Percentiles rank a stretch among this genome's conserved stretches.
These are phyloP conservation scores for Nasonia longicornis DNA, from an alignment of 1,140 invertebrate species.

Conservation along the genomic window DNA sequence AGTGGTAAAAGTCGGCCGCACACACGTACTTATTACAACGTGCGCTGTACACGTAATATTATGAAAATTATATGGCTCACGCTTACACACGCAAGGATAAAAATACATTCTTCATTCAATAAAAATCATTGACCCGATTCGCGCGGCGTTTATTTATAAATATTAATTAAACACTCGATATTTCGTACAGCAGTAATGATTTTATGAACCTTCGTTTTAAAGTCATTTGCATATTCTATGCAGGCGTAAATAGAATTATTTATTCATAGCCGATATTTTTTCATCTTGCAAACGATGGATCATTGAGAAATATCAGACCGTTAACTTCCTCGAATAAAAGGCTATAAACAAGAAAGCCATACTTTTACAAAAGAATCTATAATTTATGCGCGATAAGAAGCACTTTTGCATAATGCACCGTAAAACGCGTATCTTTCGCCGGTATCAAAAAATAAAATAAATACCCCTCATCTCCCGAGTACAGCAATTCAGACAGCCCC, in stretches of 20 bases:
- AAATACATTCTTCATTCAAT: conserved; percentile 8
- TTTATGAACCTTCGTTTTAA: background rate
- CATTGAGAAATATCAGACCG: background rate
- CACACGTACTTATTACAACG: background rate
- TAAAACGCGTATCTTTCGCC: background rate
- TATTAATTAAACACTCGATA: background rate
- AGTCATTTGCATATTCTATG: background rate
- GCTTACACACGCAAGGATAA: conserved; percentile 4
- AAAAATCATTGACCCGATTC: conserved; percentile 35
- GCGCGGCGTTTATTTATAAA: background rate
- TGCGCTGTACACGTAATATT: background rate
- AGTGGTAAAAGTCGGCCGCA: background rate
- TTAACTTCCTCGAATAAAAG: conserved; percentile 18
- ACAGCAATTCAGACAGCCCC: background rate
- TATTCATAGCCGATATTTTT: conserved; percentile 23
- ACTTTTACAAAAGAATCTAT: background rate
- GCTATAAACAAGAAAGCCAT: background rate
- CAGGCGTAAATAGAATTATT: conserved; percentile 1
- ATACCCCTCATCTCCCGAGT: too few relatives aligned
- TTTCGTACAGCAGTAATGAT: background rate
- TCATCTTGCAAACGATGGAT: background rate
- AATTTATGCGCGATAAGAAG: background rate
- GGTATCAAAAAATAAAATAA: too few relatives aligned
- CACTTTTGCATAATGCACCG: background rate
- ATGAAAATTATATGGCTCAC: background rate